A percentile compares a stretch with the other conserved stretches of the same genome.
Evolutionary conservation across 2,113 vertebrate species (phyloP).

Genomic region (Microtus ochrogaster): DNA sequence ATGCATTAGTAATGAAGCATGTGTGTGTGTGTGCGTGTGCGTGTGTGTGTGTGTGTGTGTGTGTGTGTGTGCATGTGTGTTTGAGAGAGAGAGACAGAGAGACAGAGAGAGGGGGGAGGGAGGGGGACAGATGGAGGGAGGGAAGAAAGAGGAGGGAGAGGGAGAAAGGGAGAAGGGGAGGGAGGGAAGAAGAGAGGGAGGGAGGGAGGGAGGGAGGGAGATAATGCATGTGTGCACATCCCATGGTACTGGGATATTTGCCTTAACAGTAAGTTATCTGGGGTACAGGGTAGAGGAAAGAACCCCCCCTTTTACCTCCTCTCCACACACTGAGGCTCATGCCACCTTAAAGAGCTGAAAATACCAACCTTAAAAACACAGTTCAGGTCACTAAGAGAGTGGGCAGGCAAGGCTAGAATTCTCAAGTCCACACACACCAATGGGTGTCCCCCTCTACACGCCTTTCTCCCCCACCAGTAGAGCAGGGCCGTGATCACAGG

Average conservation of each 20-base stretch:
- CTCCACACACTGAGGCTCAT: neutral
- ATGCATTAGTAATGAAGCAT: constrained; percentile 55
- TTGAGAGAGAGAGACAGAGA: too few relatives aligned
- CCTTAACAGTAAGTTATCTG: constrained; percentile 64
- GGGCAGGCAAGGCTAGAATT: too few relatives aligned
- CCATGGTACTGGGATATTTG: constrained; percentile 48
- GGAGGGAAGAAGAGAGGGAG: too few relatives aligned
- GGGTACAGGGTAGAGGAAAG: neutral
- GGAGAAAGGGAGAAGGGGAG: accelerated
- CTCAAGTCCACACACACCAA: too few relatives aligned
- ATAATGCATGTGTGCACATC: neutral
- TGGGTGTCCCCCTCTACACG: too few relatives aligned
- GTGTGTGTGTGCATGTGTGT: neutral
- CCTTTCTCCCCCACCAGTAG: too few relatives aligned
- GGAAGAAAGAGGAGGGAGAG: too few relatives aligned
- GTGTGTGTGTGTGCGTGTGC: neutral
- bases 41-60: neutral
- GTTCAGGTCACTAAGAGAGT: neutral
- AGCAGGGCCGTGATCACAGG: too few relatives aligned
- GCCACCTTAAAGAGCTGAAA: neutral
- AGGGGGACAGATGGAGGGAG: too few relatives aligned
- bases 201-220: too few relatives aligned
- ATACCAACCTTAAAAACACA: neutral
- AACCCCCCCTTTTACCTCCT: neutral
- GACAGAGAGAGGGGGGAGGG: too few relatives aligned